phyloP scores from a whole-genome alignment of 2,888 invertebrate genomes.

The Amphipyra berbera region DNA sequence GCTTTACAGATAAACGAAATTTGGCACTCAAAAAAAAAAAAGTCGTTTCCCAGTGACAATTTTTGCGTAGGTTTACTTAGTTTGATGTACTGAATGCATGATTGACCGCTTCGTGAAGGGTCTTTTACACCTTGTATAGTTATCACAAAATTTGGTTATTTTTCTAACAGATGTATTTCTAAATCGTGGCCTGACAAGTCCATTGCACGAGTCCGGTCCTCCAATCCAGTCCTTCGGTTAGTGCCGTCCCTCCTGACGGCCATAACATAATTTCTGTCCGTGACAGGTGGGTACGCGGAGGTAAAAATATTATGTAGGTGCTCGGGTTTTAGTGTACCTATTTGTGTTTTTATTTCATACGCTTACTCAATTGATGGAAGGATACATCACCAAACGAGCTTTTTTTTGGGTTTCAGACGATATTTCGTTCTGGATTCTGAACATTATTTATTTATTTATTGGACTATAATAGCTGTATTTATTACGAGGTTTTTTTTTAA shows the following conservation, averaged over 20 bases:
- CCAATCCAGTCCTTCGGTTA: conserved; percentile 33
- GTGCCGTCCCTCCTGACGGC: conserved; percentile 44
- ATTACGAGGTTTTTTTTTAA: too few relatives aligned
- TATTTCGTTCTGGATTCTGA: conserved; percentile 20
- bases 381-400: conserved; percentile 17
- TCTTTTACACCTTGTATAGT: too few relatives aligned
- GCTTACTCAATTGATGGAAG: conserved; percentile 21
- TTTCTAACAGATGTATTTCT: conserved; percentile 1
- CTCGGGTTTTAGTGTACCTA: conserved; percentile 15
- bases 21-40: too few relatives aligned
- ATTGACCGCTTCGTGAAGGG: too few relatives aligned
- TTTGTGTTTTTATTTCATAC: conserved; percentile 37
- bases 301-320: conserved; percentile 4
- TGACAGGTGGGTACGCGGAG: conserved; percentile 53
- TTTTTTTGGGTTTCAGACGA: conserved; percentile 18
- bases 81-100: too few relatives aligned
- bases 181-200: neutral
- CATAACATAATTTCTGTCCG: conserved; percentile 61
- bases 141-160: neutral
- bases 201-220: conserved; percentile 33
- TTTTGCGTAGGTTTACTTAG: too few relatives aligned
- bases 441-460: conserved; percentile 25
- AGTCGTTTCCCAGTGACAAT: too few relatives aligned
- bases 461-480: conserved; percentile 7
- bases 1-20: too few relatives aligned